Conservation (phyloP, 92 coral and sea anemone genomes). For the Siderastrea siderea region DNA sequence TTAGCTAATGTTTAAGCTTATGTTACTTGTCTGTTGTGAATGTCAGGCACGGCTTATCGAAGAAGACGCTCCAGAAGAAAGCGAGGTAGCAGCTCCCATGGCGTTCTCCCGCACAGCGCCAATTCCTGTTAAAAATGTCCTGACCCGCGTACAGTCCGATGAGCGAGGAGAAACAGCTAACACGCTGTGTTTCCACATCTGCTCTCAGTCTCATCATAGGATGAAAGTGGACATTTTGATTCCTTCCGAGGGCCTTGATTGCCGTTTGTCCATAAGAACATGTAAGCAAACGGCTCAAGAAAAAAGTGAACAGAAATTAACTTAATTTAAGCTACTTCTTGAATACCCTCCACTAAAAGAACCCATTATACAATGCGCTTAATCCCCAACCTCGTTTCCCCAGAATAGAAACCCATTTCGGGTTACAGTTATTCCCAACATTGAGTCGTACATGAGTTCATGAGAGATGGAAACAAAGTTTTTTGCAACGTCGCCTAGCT, state of each 20-base stretch:
- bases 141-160: slow-evolving; percentile 18
- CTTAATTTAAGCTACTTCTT: no score
- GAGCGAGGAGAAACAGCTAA: slow-evolving; percentile 40
- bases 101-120: slow-evolving; percentile 48
- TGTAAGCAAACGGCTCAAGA: slow-evolving; percentile 54
- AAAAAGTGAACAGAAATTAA: no score
- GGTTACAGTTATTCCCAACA: no score
- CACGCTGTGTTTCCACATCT: slow-evolving; percentile 57
- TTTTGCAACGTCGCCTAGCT: no score
- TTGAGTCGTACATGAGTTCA: no score
- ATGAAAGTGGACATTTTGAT: slow-evolving; percentile 60
- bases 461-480: no score
- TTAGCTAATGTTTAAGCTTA: no score
- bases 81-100: not conserved
- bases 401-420: no score
- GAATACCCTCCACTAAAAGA: no score
- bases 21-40: not conserved
- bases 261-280: slow-evolving; percentile 56
- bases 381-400: no score
- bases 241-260: slow-evolving; percentile 59
- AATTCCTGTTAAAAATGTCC: slow-evolving; percentile 47
- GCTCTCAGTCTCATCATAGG: slow-evolving; percentile 24
- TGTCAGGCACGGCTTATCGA: slow-evolving; percentile 55
- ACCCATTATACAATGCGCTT: no score
- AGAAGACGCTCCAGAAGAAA: slow-evolving; percentile 12